Conservation (phyloP, 2,888 invertebrate genomes). For the Tipula helvola region DNA sequence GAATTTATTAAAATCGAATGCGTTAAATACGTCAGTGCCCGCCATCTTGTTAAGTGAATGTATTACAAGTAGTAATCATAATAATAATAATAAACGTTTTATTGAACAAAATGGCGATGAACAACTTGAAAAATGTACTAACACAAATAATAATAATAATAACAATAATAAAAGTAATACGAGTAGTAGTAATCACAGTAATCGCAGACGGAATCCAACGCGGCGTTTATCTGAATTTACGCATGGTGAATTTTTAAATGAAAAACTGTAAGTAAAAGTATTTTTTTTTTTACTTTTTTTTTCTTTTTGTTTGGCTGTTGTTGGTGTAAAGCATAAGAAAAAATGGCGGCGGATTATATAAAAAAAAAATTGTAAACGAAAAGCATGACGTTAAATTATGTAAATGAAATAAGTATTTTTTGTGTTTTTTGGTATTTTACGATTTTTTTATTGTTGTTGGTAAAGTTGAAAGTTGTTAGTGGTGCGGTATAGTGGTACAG, state of each 20-base stretch:
- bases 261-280: constrained; percentile 35
- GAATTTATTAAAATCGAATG: not conserved
- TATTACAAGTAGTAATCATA: not conserved
- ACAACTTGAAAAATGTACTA: not conserved
- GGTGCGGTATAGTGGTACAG: not conserved
- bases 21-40: constrained; percentile 6
- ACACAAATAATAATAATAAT: not conserved
- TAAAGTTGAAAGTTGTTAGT: not conserved
- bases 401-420: not conserved
- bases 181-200: not conserved
- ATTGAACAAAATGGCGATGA: not conserved
- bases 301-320: constrained; percentile 8
- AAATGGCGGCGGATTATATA: constrained; percentile 7
- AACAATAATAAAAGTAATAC: not conserved
- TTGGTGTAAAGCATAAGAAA: not conserved
- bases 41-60: constrained; percentile 4
- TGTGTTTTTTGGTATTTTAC: not conserved
- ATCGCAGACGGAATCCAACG: constrained; percentile 19
- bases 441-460: not conserved
- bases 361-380: not conserved
- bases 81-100: not conserved
- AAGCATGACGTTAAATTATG: not conserved
- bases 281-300: constrained; percentile 19
- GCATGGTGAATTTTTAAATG: constrained; percentile 38
- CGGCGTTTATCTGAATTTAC: constrained; percentile 38